Evolutionary conservation across 1,140 invertebrate species (phyloP).

Genomic region (Drosophila quadrilineata): DNA sequence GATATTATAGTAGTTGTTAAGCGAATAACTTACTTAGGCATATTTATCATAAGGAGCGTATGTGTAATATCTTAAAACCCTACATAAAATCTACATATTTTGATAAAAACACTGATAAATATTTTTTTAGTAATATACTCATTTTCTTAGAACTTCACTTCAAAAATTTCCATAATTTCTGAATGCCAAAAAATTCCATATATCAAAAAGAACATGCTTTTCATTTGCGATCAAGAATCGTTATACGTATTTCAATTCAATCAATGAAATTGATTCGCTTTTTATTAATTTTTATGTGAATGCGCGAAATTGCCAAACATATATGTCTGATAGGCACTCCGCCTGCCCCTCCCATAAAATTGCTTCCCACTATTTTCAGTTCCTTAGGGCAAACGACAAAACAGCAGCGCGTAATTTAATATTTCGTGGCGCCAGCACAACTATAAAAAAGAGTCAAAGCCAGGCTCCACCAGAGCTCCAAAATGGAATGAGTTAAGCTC

Average conservation of each 20-base stretch:
- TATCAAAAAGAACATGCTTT: too few relatives aligned
- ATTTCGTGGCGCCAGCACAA: constrained; percentile 80
- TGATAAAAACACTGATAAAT: too few relatives aligned
- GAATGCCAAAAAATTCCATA: too few relatives aligned
- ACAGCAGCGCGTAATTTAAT: constrained; percentile 81
- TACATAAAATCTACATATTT: too few relatives aligned
- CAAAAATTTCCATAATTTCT: too few relatives aligned
- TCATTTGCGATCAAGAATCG: neutral
- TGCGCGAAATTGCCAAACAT: constrained; percentile 7
- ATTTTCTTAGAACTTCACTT: too few relatives aligned
- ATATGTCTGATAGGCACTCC: neutral
- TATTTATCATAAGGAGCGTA: too few relatives aligned
- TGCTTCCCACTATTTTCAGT: too few relatives aligned
- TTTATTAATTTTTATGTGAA: constrained; percentile 16
- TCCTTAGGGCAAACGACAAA: constrained; percentile 38
- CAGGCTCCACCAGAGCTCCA: constrained; percentile 33
- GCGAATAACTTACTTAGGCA: too few relatives aligned
- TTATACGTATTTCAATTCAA: neutral
- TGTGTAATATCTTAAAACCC: too few relatives aligned
- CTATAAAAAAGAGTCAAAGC: constrained; percentile 65
- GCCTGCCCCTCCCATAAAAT: neutral
- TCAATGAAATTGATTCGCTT: constrained; percentile 2
- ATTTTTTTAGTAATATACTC: too few relatives aligned
- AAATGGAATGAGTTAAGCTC: constrained; percentile 81
- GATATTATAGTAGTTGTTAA: too few relatives aligned